A percentile compares a stretch with the other conserved stretches of the same genome.
These are phyloP conservation scores for Valencia hispanica DNA, from an alignment of 2,797 vertebrate genomes.

Conservation along the genomic window DNA sequence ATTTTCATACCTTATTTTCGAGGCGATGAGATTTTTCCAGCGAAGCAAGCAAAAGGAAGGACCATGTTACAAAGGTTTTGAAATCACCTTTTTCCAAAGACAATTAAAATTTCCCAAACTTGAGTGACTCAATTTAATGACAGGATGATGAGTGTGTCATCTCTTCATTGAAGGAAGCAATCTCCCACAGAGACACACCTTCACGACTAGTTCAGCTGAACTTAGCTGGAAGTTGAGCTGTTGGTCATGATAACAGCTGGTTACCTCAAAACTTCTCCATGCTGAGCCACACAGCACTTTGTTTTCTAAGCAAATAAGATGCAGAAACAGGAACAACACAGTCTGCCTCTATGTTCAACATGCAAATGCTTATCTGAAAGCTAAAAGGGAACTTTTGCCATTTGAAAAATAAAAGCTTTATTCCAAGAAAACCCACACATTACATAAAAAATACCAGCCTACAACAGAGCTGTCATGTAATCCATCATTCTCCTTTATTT, in stretches of 20 bases:
- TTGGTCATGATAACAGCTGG: background rate
- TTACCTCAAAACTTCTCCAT: background rate
- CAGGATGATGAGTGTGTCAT: slow-evolving; percentile 22
- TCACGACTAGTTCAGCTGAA: slow-evolving; percentile 22
- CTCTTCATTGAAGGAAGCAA: slow-evolving; percentile 3
- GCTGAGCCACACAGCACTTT: slow-evolving; percentile 10
- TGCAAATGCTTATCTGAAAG: slow-evolving; percentile 58
- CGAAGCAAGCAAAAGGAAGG: slow-evolving; percentile 3
- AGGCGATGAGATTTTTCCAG: slow-evolving; percentile 5
- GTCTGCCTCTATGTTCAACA: slow-evolving; percentile 33
- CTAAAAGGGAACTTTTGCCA: background rate
- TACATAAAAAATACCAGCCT: slow-evolving; percentile 2
- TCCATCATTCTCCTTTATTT: slow-evolving; percentile 2
- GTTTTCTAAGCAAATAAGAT: slow-evolving; percentile 68
- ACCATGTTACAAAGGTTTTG: slow-evolving; percentile 1
- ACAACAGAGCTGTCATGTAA: slow-evolving; percentile 6
- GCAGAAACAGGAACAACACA: slow-evolving; percentile 55
- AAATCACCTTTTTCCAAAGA: slow-evolving; percentile 9
- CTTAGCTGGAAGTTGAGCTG: background rate
- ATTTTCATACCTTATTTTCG: slow-evolving; percentile 24
- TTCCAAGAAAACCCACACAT: slow-evolving; percentile 18
- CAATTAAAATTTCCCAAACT: slow-evolving; percentile 6
- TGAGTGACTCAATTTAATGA: slow-evolving; percentile 26
- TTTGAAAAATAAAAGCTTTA: slow-evolving; percentile 11
- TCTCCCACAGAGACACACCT: slow-evolving; percentile 42